A percentile compares a stretch with the other conserved stretches of the same genome.
Conservation (phyloP, 2,888 invertebrate genomes). For the Phyto melanocephala region DNA sequence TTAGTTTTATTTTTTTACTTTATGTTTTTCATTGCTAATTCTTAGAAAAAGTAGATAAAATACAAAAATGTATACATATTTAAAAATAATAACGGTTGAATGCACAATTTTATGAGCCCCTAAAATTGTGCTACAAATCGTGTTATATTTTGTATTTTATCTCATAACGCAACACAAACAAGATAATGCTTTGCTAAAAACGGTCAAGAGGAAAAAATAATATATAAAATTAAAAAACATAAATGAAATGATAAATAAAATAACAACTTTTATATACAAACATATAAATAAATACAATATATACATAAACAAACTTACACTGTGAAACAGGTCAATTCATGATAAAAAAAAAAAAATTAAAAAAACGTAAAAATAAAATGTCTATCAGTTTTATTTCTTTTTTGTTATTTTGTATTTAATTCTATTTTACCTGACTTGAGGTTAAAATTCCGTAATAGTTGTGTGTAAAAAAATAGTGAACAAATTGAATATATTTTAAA, state of each 20-base stretch:
- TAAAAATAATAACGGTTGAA: conserved; percentile 37
- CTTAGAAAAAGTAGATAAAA: neutral
- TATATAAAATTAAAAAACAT: neutral
- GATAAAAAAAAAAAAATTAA: neutral
- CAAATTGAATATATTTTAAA: too few relatives aligned
- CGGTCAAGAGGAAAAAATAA: conserved; percentile 31
- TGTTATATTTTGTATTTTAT: conserved; percentile 37
- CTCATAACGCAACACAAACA: neutral
- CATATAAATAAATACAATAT: neutral
- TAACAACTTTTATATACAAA: conserved; percentile 22
- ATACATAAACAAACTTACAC: conserved; percentile 10
- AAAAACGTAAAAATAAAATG: neutral
- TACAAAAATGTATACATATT: neutral
- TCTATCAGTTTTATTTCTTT: conserved; percentile 23
- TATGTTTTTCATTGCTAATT: neutral
- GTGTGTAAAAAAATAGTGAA: neutral
- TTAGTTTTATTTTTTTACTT: neutral
- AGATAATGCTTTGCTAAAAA: conserved; percentile 60
- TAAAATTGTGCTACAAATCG: conserved; percentile 59
- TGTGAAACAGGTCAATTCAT: conserved; percentile 62
- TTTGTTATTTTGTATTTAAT: neutral
- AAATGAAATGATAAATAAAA: conserved; percentile 17
- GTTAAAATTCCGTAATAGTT: neutral
- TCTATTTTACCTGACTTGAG: neutral
- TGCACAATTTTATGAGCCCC: conserved; percentile 61